A percentile compares a stretch with the other conserved stretches of the same genome.
Conservation (phyloP, 2,113 vertebrate genomes). For the Chroicocephalus ridibundus region DNA sequence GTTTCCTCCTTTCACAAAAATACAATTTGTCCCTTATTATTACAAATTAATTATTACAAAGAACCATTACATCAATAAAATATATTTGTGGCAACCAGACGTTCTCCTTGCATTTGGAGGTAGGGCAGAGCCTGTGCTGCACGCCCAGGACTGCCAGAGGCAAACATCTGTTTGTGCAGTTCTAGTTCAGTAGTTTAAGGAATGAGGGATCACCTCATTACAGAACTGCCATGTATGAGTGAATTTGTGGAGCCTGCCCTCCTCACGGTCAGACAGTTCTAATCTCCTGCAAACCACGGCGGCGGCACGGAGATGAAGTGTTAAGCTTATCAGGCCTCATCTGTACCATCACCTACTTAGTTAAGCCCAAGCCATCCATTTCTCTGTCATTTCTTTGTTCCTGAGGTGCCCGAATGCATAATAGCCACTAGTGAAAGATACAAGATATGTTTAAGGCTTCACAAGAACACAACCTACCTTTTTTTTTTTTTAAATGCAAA, state of each 20-base stretch:
- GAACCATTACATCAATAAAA: not conserved
- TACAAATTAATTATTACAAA: not conserved
- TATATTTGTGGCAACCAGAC: not conserved
- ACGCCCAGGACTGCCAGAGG: not conserved
- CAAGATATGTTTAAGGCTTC: conserved; percentile 39
- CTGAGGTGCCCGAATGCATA: conserved; percentile 52
- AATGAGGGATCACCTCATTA: conserved; percentile 78
- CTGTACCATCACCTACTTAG: conserved; percentile 60
- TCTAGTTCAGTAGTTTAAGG: conserved; percentile 71
- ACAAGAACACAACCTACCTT: not conserved
- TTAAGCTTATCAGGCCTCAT: conserved; percentile 55
- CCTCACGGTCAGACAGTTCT: conserved; percentile 54
- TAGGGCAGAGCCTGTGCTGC: not conserved
- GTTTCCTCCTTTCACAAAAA: not conserved
- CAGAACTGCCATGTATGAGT: conserved; percentile 69
- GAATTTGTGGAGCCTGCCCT: conserved; percentile 62
- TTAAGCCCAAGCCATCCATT: conserved; percentile 71
- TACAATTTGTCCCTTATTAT: not conserved
- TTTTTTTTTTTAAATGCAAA: not conserved
- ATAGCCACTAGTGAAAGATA: conserved; percentile 34
- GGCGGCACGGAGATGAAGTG: conserved; percentile 41
- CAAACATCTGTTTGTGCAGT: conserved; percentile 64
- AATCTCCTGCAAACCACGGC: conserved; percentile 23
- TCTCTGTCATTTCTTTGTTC: conserved; percentile 71
- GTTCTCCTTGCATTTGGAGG: not conserved